A percentile compares a stretch with the other conserved stretches of the same genome.
Evolutionary conservation across 2,113 vertebrate species (phyloP).

Genomic region (Setophaga coronata): DNA sequence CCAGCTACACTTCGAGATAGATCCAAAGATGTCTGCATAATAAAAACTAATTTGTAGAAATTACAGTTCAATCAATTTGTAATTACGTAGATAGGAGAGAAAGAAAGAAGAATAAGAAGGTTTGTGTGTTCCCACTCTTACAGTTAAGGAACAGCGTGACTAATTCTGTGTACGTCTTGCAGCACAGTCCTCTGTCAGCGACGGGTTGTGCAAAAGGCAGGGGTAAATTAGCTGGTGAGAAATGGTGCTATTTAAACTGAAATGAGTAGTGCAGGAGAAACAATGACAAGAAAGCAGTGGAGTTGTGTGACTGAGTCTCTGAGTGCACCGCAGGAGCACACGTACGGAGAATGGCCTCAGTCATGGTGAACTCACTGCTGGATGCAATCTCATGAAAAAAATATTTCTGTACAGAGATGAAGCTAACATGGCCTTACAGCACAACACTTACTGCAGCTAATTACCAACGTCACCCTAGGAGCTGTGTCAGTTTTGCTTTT

Average conservation of each 20-base stretch:
- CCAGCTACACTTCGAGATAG: neutral
- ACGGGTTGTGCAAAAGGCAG: neutral
- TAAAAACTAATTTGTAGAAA: neutral
- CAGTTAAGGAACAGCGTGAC: neutral
- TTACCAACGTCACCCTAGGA: neutral
- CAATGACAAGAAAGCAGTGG: neutral
- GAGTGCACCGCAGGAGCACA: neutral
- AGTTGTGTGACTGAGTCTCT: neutral
- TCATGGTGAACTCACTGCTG: neutral
- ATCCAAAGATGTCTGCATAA: neutral
- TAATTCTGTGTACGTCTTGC: neutral
- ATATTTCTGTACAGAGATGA: neutral
- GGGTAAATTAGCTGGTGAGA: neutral
- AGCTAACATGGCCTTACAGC: neutral
- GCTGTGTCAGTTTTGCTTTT: neutral
- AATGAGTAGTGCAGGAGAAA: neutral
- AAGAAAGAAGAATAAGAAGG: neutral
- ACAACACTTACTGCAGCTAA: neutral
- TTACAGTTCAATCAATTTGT: neutral
- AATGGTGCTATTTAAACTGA: neutral
- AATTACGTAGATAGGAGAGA: neutral
- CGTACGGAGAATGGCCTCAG: accelerated
- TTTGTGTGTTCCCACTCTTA: neutral
- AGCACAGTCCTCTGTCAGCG: neutral
- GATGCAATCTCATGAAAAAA: neutral